Evolutionary conservation across 2,888 invertebrate genomes (phyloP), one percentile per base, ranked within the genome.

Genomic region (Caenorhabditis afra): DNA sequence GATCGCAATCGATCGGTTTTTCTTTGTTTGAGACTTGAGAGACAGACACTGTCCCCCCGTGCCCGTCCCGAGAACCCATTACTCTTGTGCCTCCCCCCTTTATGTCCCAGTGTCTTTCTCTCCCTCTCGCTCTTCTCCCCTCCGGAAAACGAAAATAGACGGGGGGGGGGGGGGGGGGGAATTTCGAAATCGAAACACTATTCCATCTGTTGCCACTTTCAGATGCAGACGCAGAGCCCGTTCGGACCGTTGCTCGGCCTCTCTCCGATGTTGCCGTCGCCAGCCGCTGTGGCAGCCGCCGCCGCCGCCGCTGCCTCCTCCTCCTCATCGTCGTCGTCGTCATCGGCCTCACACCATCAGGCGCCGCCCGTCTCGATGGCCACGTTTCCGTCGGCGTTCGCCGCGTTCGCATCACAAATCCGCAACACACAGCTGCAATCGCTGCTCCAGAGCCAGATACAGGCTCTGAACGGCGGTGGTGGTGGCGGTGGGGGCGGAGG

Each of bases 311-410:
- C n/a, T n/a, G n/a, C n/a, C n/a, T n/a, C n/a, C n/a, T n/a, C n/a
- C n/a, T n/a, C n/a, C n/a, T n/a, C n/a, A n/a, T n/a, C n/a, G n/a
- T n/a, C n/a, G n/a, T n/a, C n/a, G n/a, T n/a, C n/a, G n/a, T n/a
- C n/a, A n/a, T n/a, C n/a, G n/a, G n/a, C n/a, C n/a, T n/a, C n/a
- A n/a, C n/a, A n/a, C 52, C 29, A 47, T 16, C 58, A 49, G 50
- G 12, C 57, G 29, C 47, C 50, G 39, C 67, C 61, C 16, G 68
- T 76, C 18, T 59, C 82, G 0, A 29, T 77, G 35, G 57, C 79
- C n/a, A 66, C 81, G 22, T 79, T 83, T 49, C 83, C 83, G 20
- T 80, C 78, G 14, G 84, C 84, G 11, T 84, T 84, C 41, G 84
- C 84, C 41, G 77, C 81, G 4, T 84, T 84, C 45, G 83, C 83